Conservation (phyloP, 2,113 vertebrate genomes). For the Dendropsophus ebraccatus region DNA sequence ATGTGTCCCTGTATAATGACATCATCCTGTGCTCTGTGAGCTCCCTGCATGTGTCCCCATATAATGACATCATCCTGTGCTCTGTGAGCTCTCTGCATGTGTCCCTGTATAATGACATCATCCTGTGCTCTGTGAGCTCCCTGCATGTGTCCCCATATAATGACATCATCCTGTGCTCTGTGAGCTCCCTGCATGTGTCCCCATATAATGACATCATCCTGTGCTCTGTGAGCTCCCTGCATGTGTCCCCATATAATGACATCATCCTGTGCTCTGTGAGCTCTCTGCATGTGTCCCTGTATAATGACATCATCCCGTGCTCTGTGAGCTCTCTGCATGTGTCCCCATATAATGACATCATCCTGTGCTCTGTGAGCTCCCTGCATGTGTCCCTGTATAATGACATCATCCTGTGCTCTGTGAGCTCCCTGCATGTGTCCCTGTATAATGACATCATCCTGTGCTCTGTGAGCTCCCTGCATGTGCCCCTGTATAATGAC, state of each 20-base stretch:
- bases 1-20: conserved; percentile 56
- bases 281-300: no score
- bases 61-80: no score
- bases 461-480: not conserved
- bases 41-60: no score
- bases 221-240: not conserved
- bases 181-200: not conserved
- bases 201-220: conserved; percentile 52
- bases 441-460: conserved; percentile 20
- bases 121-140: not conserved
- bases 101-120: no score
- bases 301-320: no score
- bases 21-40: no score
- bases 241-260: conserved; percentile 13
- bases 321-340: no score
- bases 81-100: no score
- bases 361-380: not conserved
- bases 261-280: no score
- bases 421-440: not conserved
- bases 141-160: not conserved
- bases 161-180: conserved; percentile 13
- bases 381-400: not conserved
- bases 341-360: no score
- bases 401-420: not conserved
- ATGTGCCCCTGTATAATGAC: conserved; percentile 56